phyloP scores from a whole-genome alignment of 2,888 invertebrate species.

The Boloria selene region DNA sequence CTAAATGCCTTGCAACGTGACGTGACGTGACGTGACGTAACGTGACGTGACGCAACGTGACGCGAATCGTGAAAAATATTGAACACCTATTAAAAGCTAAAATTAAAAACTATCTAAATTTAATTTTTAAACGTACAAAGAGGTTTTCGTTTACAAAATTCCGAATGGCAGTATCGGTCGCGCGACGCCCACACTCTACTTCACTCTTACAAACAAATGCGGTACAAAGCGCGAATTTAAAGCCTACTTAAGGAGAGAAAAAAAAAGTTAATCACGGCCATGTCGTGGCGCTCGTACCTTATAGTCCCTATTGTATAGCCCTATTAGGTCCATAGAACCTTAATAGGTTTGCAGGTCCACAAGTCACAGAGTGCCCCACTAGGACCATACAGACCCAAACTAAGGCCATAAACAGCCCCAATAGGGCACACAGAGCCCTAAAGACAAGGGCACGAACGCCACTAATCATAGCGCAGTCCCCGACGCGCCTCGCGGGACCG shows the following conservation, averaged over 20 bases:
- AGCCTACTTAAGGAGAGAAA: constrained; percentile 51
- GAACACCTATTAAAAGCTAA: constrained; percentile 81
- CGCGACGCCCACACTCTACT: constrained; percentile 43
- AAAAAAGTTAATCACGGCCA: constrained; percentile 46
- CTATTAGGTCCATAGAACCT: background rate
- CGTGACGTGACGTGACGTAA: constrained; percentile 52
- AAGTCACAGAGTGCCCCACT: background rate
- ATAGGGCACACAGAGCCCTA: background rate
- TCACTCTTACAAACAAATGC: constrained; percentile 66
- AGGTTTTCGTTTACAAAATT: constrained; percentile 52
- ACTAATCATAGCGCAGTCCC: background rate
- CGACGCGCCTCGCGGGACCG: constrained; percentile 14
- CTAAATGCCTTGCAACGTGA: constrained; percentile 65
- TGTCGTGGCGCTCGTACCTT: constrained; percentile 16
- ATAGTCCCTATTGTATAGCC: background rate
- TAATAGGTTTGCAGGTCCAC: background rate
- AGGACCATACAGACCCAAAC: background rate
- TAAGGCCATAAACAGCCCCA: background rate
- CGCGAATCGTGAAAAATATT: constrained; percentile 68
- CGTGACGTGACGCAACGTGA: constrained; percentile 54
- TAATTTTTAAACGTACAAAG: constrained; percentile 60
- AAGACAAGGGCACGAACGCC: background rate
- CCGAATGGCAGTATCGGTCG: constrained; percentile 45
- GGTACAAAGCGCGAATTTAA: constrained; percentile 53
- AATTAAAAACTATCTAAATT: constrained; percentile 76